phyloP scores from a whole-genome alignment of 1,140 invertebrate genomes.

The Nasonia vitripennis region DNA sequence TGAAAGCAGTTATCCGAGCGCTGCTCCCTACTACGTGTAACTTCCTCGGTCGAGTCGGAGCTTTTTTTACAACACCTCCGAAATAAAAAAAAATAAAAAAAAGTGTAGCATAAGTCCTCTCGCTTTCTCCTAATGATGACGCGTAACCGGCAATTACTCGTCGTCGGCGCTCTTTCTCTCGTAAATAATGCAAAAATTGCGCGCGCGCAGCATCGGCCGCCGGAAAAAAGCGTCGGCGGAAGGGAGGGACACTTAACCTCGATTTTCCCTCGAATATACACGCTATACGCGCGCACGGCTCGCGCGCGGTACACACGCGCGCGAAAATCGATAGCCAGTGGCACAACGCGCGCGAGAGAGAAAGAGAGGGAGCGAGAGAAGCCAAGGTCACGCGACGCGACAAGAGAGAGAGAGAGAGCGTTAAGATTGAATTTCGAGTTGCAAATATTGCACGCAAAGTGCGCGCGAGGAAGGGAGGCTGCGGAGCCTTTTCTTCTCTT shows the following conservation, averaged over 20 bases:
- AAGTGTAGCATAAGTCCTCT: too few species aligned
- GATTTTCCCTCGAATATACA: conserved; percentile 35
- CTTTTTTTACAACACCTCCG: neutral
- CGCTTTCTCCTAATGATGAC: neutral
- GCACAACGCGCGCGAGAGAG: neutral
- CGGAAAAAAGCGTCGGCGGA: conserved; percentile 1
- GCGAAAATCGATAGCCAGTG: conserved; percentile 47
- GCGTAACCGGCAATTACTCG: neutral
- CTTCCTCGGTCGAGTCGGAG: neutral
- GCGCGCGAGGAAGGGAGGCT: neutral
- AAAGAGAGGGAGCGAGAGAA: neutral
- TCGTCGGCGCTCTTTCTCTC: neutral
- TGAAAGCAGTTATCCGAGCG: neutral
- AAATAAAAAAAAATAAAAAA: too few species aligned
- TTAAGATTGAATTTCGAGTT: conserved; percentile 35
- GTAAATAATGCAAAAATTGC: conserved; percentile 29
- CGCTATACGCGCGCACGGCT: neutral
- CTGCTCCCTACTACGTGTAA: neutral
- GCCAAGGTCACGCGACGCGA: conserved; percentile 46
- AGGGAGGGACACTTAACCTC: conserved; percentile 41
- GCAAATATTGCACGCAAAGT: conserved; percentile 25
- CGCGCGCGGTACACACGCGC: neutral
- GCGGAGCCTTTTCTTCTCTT: neutral
- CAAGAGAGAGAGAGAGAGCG: neutral
- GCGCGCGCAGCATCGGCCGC: neutral